phyloP scores from a whole-genome alignment of 2,113 vertebrate species.

The Leucopsar rothschildi region DNA sequence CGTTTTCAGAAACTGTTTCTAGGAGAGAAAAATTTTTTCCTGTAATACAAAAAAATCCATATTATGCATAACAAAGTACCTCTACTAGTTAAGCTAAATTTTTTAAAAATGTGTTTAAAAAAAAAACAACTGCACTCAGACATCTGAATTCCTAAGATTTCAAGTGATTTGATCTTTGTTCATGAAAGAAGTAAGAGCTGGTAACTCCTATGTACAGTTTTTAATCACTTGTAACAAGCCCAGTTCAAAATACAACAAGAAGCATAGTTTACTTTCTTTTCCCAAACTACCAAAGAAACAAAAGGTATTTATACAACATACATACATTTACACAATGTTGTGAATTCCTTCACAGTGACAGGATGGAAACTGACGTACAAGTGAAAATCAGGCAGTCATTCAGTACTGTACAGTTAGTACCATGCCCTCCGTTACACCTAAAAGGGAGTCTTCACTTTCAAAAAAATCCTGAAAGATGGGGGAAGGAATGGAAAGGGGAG shows the following conservation, averaged over 20 bases:
- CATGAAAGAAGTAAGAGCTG: background rate
- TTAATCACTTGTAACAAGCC: background rate
- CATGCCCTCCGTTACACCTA: background rate
- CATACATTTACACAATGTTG: background rate
- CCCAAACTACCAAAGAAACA: background rate
- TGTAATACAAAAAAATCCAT: background rate
- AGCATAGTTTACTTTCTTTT: no score
- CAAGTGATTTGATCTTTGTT: background rate
- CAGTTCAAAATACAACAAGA: background rate
- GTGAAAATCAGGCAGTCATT: background rate
- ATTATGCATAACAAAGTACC: background rate
- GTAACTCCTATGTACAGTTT: background rate
- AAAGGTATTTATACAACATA: background rate
- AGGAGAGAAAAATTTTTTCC: background rate
- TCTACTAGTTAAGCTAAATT: background rate
- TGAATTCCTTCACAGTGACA: background rate
- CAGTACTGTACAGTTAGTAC: background rate
- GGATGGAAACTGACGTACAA: background rate
- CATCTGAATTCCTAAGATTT: background rate
- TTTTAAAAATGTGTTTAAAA: background rate
- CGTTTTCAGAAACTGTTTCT: background rate
- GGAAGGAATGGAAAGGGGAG: no score
- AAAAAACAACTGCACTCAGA: background rate
- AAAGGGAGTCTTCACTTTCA: background rate
- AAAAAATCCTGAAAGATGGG: accelerated